Conservation (phyloP, 2,888 invertebrate genomes). For the Leistus spinibarbis region DNA sequence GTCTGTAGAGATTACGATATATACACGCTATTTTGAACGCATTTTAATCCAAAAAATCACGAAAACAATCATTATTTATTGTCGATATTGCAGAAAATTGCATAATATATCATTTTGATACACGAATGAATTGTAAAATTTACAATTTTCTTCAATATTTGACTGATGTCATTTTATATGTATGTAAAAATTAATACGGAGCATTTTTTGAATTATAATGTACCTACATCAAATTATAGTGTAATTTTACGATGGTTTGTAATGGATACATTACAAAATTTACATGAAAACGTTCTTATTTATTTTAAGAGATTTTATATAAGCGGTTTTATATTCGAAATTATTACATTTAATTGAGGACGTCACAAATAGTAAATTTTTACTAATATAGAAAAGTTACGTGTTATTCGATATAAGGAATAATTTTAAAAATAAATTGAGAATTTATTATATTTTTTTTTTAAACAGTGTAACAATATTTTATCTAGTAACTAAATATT, state of each 20-base stretch:
- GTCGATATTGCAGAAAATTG: neutral
- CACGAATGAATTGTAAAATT: neutral
- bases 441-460: too few species aligned
- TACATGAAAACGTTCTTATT: slow-evolving; percentile 22
- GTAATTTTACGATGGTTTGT: slow-evolving; percentile 50
- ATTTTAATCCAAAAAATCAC: slow-evolving; percentile 40
- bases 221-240: slow-evolving; percentile 30
- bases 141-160: neutral
- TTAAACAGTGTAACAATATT: too few species aligned
- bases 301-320: slow-evolving; percentile 39
- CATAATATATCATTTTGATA: neutral
- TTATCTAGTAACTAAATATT: too few species aligned
- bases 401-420: too few species aligned
- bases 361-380: too few species aligned
- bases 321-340: too few species aligned
- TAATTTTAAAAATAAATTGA: too few species aligned
- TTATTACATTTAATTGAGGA: too few species aligned
- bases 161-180: neutral
- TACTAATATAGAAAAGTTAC: too few species aligned
- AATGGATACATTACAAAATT: neutral
- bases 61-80: slow-evolving; percentile 46
- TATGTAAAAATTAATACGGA: neutral
- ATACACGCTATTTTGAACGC: slow-evolving; percentile 25
- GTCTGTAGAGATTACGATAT: slow-evolving; percentile 48
- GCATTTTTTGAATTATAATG: slow-evolving; percentile 49